These are phyloP conservation scores for Leucosticte australis DNA, from an alignment of 2,113 vertebrate genomes.

Conservation along the genomic window DNA sequence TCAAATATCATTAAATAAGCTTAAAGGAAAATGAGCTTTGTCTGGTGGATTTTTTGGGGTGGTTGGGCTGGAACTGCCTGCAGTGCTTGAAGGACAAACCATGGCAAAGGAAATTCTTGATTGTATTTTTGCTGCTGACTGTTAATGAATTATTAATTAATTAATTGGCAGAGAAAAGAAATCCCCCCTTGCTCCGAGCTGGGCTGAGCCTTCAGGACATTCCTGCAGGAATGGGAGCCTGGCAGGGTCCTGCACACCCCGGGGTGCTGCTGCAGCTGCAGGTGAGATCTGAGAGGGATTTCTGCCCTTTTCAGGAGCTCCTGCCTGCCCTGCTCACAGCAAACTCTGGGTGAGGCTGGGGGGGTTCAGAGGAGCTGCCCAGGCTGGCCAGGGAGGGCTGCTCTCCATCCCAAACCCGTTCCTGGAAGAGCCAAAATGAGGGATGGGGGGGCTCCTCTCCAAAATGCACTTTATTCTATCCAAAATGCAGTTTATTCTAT, in stretches of 20 bases:
- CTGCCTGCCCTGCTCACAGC: not conserved
- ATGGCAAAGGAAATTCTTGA: not conserved
- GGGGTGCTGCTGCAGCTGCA: not conserved
- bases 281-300: not conserved
- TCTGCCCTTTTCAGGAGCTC: not conserved
- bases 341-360: too few species aligned
- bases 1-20: constrained; percentile 84
- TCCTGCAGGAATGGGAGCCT: not conserved
- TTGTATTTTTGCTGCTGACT: not conserved
- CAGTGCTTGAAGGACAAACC: not conserved
- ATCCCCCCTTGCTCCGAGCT: not conserved
- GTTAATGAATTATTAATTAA: not conserved
- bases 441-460: too few species aligned
- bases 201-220: not conserved
- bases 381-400: too few species aligned
- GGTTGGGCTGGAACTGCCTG: not conserved
- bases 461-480: too few species aligned
- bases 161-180: not conserved
- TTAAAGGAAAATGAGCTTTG: constrained; percentile 73
- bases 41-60: constrained; percentile 52
- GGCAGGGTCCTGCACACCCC: not conserved
- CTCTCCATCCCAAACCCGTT: too few species aligned
- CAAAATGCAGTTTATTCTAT: too few species aligned
- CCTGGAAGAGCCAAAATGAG: too few species aligned
- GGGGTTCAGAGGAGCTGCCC: too few species aligned